These are phyloP conservation scores for Dasysyrphus tricinctus DNA, from an alignment of 2,888 invertebrate genomes.

Conservation along the genomic window DNA sequence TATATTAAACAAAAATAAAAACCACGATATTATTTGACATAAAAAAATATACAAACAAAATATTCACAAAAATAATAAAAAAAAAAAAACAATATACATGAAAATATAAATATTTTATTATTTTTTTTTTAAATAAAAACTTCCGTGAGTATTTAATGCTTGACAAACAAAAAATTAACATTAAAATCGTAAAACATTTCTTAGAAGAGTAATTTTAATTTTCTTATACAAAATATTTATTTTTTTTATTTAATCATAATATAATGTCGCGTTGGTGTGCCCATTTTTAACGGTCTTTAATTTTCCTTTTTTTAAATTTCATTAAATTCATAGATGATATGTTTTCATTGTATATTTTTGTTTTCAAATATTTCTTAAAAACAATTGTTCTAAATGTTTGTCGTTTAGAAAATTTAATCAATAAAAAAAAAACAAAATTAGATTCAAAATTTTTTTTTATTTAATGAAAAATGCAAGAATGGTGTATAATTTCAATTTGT, in stretches of 20 bases:
- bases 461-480: conserved; percentile 52
- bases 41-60: conserved; percentile 58
- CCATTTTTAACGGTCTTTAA: conserved; percentile 38
- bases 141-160: conserved; percentile 76
- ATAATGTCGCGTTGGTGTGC: conserved; percentile 70
- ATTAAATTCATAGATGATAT: conserved; percentile 50
- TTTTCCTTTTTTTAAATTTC: conserved; percentile 25
- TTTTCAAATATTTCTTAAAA: conserved; percentile 15
- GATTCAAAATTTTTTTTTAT: conserved; percentile 30
- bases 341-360: conserved; percentile 40
- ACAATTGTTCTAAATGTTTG: conserved; percentile 66
- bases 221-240: conserved; percentile 15
- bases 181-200: conserved; percentile 19
- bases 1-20: conserved; percentile 42
- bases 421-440: conserved; percentile 24
- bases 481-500: conserved; percentile 60
- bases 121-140: conserved; percentile 54
- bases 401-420: conserved; percentile 55
- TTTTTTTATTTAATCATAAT: conserved; percentile 50
- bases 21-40: conserved; percentile 54
- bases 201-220: conserved; percentile 15
- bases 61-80: conserved; percentile 49
- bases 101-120: conserved; percentile 69
- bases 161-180: conserved; percentile 57
- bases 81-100: conserved; percentile 63